Percentiles rank a stretch among this genome's conserved stretches.
Evolutionary conservation across 2,113 vertebrate species (phyloP).

Genomic region (Ondatra zibethicus): DNA sequence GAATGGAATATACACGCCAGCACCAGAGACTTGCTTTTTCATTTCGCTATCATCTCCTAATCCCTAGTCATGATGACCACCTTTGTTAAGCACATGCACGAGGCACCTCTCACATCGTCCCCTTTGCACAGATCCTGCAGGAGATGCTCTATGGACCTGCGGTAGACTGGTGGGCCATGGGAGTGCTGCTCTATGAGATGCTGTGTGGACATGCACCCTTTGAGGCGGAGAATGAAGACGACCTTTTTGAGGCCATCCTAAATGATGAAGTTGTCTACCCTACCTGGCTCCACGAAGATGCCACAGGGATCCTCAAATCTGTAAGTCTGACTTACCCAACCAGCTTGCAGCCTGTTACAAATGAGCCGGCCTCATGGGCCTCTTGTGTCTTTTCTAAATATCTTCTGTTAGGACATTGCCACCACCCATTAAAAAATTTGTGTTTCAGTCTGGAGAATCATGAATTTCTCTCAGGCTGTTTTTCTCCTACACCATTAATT

Average conservation of each 20-base stretch:
- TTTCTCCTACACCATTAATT: constrained; percentile 7
- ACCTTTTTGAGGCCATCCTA: constrained; percentile 97
- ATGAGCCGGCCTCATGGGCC: not conserved
- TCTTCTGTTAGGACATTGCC: not conserved
- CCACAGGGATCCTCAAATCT: constrained; percentile 95
- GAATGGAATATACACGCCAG: not conserved
- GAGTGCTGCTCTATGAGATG: constrained; percentile 98
- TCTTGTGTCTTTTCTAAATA: not conserved
- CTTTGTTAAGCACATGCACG: not conserved
- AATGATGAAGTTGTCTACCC: constrained; percentile 96
- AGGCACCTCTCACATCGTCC: not conserved
- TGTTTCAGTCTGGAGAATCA: constrained; percentile 17
- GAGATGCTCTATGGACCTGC: constrained; percentile 98
- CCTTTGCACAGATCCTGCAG: constrained; percentile 92
- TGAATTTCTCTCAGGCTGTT: not conserved
- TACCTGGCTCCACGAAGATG: constrained; percentile 93
- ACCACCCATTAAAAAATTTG: not conserved
- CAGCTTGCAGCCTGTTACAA: not conserved
- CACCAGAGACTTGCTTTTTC: not conserved
- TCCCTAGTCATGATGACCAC: not conserved
- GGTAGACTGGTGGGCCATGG: constrained; percentile 99
- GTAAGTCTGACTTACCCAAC: constrained; percentile 87
- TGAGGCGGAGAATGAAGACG: constrained; percentile 97
- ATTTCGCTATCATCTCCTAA: not conserved
- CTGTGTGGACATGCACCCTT: constrained; percentile 97